Percentiles rank a stretch among this genome's conserved stretches.
Evolutionary conservation across 2,797 vertebrate genomes (phyloP).

Genomic region (Danionella dracula): DNA sequence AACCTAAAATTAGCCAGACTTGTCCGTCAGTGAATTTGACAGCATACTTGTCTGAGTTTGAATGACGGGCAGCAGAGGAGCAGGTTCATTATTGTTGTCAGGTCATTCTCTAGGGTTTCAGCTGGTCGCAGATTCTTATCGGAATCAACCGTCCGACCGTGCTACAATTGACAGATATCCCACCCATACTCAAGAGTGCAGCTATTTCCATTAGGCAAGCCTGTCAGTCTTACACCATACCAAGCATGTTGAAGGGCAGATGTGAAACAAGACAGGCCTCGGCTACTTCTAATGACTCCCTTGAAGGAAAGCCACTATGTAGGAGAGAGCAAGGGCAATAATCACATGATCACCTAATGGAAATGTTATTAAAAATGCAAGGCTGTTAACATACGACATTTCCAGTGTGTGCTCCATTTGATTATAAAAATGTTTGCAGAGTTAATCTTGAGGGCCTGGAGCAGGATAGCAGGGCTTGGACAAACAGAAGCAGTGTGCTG

Average conservation of each 20-base stretch:
- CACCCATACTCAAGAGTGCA: slow-evolving; percentile 4
- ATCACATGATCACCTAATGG: slow-evolving; percentile 59
- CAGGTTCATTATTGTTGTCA: slow-evolving; percentile 36
- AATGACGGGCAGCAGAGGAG: slow-evolving; percentile 25
- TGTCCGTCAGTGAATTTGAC: background rate
- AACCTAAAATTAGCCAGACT: background rate
- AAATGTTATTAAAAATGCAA: slow-evolving; percentile 64
- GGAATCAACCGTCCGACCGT: slow-evolving; percentile 1
- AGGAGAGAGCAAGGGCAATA: slow-evolving; percentile 40
- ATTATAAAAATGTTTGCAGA: slow-evolving; percentile 48
- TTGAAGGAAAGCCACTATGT: slow-evolving; percentile 27
- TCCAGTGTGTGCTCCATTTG: slow-evolving; percentile 49
- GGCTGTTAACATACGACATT: slow-evolving; percentile 60
- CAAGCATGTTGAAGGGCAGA: background rate
- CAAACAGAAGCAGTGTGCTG: slow-evolving; percentile 3
- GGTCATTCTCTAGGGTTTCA: slow-evolving; percentile 40
- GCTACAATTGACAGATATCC: slow-evolving; percentile 9
- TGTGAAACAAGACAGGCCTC: slow-evolving; percentile 26
- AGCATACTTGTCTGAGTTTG: background rate
- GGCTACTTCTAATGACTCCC: slow-evolving; percentile 8
- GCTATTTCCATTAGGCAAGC: slow-evolving; percentile 15
- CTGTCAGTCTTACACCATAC: background rate
- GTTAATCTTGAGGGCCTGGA: slow-evolving; percentile 42
- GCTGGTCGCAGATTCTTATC: slow-evolving; percentile 33
- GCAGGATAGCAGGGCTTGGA: slow-evolving; percentile 1